Conservation (phyloP, 2,797 vertebrate species). For the Acrocephalus scirpaceus region DNA sequence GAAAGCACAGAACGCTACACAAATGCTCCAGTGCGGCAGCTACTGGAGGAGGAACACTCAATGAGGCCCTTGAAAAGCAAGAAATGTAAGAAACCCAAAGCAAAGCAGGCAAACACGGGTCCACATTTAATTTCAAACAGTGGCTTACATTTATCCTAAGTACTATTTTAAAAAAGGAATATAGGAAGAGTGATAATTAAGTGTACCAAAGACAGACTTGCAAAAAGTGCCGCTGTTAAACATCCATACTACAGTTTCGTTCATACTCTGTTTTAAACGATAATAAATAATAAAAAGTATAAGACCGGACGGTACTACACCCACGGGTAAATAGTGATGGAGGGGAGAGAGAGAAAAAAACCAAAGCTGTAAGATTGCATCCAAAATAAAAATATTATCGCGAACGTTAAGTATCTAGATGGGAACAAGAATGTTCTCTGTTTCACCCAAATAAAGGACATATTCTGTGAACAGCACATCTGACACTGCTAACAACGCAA, state of each 20-base stretch:
- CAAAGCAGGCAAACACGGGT: fast-evolving
- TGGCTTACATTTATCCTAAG: background rate
- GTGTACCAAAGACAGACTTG: fast-evolving
- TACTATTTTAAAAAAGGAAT: background rate
- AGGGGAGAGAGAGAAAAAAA: fast-evolving
- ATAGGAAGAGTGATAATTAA: fast-evolving
- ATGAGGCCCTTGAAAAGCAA: background rate
- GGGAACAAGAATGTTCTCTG: fast-evolving
- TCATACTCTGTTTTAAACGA: fast-evolving
- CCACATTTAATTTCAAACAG: fast-evolving
- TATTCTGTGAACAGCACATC: too few species aligned
- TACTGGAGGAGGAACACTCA: background rate
- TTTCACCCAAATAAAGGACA: fast-evolving
- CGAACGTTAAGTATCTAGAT: fast-evolving
- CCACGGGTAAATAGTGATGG: fast-evolving
- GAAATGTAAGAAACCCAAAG: background rate
- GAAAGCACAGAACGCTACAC: background rate
- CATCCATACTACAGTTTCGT: fast-evolving
- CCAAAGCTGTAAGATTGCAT: fast-evolving
- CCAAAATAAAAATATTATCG: fast-evolving
- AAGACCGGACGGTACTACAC: fast-evolving
- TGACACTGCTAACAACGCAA: fast-evolving
- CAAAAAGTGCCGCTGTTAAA: fast-evolving
- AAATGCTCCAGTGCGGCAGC: fast-evolving
- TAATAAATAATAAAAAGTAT: fast-evolving